These are phyloP conservation scores for Momotus momota DNA, from an alignment of 2,797 vertebrate species.

Conservation along the genomic window DNA sequence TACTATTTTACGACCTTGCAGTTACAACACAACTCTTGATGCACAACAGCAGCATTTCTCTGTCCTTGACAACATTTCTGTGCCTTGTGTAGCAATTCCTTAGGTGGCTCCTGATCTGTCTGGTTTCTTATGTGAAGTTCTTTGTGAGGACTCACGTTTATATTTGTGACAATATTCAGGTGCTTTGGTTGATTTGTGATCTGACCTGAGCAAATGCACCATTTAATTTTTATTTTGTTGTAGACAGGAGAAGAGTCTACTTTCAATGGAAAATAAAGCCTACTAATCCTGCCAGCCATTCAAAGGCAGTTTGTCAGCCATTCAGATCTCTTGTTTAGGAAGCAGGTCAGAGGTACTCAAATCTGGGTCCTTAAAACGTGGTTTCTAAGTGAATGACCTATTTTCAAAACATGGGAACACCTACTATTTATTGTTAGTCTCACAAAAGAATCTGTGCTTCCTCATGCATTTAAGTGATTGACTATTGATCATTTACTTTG, in stretches of 20 bases:
- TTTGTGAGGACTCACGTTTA: neutral
- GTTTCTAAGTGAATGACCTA: neutral
- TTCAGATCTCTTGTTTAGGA: neutral
- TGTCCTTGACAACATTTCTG: neutral
- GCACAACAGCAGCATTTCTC: fast-evolving
- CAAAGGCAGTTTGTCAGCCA: neutral
- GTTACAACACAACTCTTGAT: neutral
- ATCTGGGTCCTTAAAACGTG: neutral
- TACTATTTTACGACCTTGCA: neutral
- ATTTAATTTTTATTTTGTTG: neutral
- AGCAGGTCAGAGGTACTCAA: neutral
- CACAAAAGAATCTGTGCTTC: neutral
- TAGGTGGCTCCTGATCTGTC: neutral
- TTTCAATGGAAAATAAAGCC: neutral
- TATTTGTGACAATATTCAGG: neutral
- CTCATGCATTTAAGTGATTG: neutral
- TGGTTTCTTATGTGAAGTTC: neutral
- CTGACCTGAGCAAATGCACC: neutral
- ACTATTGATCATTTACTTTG: neutral
- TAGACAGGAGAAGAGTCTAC: neutral
- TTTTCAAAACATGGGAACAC: neutral
- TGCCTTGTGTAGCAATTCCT: neutral
- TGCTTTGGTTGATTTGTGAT: neutral
- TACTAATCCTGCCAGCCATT: neutral
- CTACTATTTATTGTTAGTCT: neutral